Conservation (phyloP, 2,797 vertebrate species). For the Oryzias dopingdopingensis region DNA sequence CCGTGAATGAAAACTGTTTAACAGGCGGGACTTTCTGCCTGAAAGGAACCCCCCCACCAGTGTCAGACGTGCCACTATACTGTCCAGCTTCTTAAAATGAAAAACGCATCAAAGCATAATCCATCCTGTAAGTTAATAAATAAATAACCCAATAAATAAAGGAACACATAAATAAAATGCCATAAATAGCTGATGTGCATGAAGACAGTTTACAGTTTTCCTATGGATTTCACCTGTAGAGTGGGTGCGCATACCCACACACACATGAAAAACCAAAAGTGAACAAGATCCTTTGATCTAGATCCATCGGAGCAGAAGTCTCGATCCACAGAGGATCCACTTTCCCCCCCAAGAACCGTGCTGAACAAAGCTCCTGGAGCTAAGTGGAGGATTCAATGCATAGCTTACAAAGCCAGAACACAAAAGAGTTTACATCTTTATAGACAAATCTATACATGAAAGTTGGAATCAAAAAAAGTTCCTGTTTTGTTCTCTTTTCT, state of each 20-base stretch:
- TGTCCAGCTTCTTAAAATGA: slow-evolving; percentile 14
- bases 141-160: slow-evolving; percentile 71
- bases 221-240: slow-evolving; percentile 35
- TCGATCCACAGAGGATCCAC: slow-evolving; percentile 30
- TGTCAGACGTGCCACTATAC: slow-evolving; percentile 19
- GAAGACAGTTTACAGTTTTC: slow-evolving; percentile 64
- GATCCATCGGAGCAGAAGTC: background rate
- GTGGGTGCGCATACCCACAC: slow-evolving; percentile 20
- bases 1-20: slow-evolving; percentile 23
- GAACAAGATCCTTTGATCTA: slow-evolving; percentile 1
- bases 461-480: slow-evolving; percentile 41
- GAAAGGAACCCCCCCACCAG: slow-evolving; percentile 6
- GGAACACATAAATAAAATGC: slow-evolving; percentile 56
- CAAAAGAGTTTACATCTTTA: slow-evolving; percentile 69
- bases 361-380: slow-evolving; percentile 64
- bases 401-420: slow-evolving; percentile 83
- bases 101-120: slow-evolving; percentile 30
- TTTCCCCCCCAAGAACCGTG: slow-evolving; percentile 52
- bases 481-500: slow-evolving; percentile 54
- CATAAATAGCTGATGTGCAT: slow-evolving; percentile 65
- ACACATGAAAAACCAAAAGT: background rate
- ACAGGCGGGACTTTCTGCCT: slow-evolving; percentile 14
- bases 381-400: slow-evolving; percentile 83
- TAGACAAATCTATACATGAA: slow-evolving; percentile 71
- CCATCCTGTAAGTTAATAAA: slow-evolving; percentile 48